These are phyloP conservation scores for Varecia variegata DNA, from an alignment of 2,797 vertebrate genomes.

Conservation along the genomic window DNA sequence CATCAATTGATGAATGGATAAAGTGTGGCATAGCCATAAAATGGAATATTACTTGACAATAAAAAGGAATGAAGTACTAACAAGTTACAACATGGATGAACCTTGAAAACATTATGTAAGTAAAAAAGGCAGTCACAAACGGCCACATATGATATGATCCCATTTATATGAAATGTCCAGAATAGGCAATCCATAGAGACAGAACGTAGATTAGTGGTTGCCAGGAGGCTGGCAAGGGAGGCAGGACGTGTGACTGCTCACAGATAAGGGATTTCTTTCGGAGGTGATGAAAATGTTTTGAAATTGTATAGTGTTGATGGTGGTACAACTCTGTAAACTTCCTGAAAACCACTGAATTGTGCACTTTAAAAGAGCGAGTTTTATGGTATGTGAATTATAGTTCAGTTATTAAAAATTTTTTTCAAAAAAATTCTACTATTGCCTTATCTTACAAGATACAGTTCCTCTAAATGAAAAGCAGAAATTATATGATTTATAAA, in stretches of 20 bases:
- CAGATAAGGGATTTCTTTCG: neutral
- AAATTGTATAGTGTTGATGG: neutral
- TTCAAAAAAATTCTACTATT: neutral
- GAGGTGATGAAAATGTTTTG: neutral
- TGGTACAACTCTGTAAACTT: neutral
- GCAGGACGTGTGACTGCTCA: neutral
- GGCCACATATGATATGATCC: neutral
- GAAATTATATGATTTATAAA: neutral
- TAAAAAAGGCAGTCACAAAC: neutral
- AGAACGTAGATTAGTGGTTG: neutral
- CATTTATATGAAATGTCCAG: neutral
- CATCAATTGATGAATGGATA: neutral
- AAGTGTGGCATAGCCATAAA: neutral
- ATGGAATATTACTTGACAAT: neutral
- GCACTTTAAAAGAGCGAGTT: neutral
- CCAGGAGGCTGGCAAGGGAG: neutral
- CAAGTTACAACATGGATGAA: neutral
- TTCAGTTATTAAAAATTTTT: neutral
- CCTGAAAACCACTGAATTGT: neutral
- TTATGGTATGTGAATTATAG: neutral
- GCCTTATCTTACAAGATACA: neutral
- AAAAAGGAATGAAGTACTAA: neutral
- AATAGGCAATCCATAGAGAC: neutral
- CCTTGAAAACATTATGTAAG: neutral
- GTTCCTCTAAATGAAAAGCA: neutral